These are phyloP conservation scores for Tachina lurida DNA, from an alignment of 2,888 invertebrate genomes.

Conservation along the genomic window DNA sequence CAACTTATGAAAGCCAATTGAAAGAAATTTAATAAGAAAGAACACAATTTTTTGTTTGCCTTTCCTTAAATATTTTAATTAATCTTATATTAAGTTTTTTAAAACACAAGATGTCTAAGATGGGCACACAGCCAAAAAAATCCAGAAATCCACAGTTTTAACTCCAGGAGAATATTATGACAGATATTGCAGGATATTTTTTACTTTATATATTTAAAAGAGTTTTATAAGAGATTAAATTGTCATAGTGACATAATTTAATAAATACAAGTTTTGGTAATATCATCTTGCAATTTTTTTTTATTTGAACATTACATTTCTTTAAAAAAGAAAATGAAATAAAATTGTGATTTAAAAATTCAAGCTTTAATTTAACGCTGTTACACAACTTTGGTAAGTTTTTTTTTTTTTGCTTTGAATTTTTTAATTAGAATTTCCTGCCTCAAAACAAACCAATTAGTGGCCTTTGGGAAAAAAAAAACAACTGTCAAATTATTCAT, in stretches of 20 bases:
- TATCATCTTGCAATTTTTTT: background rate
- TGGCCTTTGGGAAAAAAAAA: constrained; percentile 5
- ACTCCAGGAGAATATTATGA: background rate
- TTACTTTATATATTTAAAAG: background rate
- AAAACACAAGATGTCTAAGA: constrained; percentile 52
- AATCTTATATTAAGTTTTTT: constrained; percentile 20
- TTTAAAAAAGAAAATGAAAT: constrained; percentile 29
- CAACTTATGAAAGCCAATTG: background rate
- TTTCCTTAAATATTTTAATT: constrained; percentile 49
- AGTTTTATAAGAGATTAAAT: background rate
- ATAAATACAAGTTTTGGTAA: background rate
- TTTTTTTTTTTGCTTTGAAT: constrained; percentile 10
- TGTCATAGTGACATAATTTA: constrained; percentile 57
- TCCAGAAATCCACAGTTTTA: background rate
- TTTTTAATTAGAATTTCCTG: constrained; percentile 60
- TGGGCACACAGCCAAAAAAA: constrained; percentile 38
- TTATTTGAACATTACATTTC: background rate
- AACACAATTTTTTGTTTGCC: background rate
- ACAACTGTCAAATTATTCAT: constrained; percentile 65
- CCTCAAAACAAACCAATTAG: constrained; percentile 69
- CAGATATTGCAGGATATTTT: no score
- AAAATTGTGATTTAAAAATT: constrained; percentile 37
- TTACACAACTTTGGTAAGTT: background rate
- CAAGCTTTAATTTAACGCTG: background rate
- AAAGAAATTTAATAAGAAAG: constrained; percentile 6